Conservation (phyloP, 2,797 vertebrate species). For the Todus mexicanus region DNA sequence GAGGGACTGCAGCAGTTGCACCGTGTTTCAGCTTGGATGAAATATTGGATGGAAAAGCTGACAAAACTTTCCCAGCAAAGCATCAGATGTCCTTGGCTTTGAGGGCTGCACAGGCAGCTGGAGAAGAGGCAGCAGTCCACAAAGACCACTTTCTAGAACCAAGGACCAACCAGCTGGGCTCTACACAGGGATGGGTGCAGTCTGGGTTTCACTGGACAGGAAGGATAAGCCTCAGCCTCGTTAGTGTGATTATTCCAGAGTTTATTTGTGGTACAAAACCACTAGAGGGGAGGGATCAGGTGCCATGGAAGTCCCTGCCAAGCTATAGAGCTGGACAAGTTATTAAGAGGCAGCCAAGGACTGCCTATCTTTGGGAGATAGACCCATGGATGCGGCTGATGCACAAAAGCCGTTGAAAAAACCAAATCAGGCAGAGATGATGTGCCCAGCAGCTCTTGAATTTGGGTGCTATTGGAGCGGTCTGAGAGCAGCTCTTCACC, state of each 20-base stretch:
- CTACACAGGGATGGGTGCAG: background rate
- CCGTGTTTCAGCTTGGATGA: fast-evolving
- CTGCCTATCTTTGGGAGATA: background rate
- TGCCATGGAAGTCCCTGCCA: background rate
- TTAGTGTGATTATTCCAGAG: background rate
- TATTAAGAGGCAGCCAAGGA: background rate
- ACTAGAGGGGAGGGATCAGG: background rate
- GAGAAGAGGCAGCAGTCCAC: background rate
- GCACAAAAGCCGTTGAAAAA: background rate
- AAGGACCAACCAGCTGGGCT: fast-evolving
- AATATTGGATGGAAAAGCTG: background rate
- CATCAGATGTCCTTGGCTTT: background rate
- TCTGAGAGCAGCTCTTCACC: background rate
- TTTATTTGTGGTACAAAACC: background rate
- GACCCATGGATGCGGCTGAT: fast-evolving
- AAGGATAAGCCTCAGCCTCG: background rate
- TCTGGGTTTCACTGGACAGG: background rate
- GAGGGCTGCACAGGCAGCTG: background rate
- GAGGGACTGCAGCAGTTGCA: background rate
- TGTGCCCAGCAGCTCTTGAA: background rate
- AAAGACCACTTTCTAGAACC: background rate
- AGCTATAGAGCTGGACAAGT: background rate
- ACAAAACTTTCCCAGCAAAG: background rate
- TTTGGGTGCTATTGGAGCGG: background rate
- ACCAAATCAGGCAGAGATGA: fast-evolving